Evolutionary conservation across 2,113 vertebrate species (phyloP).

Genomic region (Perca schrenkii): DNA sequence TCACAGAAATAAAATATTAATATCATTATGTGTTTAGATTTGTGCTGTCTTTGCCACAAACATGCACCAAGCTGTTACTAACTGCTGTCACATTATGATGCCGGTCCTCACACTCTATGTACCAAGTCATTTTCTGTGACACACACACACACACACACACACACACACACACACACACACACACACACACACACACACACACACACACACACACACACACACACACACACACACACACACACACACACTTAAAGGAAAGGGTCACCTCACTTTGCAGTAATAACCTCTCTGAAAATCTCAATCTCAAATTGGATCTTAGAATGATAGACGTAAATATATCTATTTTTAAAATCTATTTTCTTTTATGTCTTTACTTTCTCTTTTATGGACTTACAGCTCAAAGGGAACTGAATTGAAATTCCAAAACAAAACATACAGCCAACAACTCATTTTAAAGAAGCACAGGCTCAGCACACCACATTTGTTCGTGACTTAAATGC

Average conservation of each 20-base stretch:
- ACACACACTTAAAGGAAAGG: background rate
- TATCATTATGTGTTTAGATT: background rate
- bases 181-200: background rate
- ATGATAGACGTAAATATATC: constrained; percentile 11
- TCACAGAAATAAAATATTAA: background rate
- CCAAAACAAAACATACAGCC: constrained; percentile 1
- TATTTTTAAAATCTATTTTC: constrained; percentile 6
- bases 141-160: background rate
- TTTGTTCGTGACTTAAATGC: constrained; percentile 29
- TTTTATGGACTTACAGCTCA: constrained; percentile 1
- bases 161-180: background rate
- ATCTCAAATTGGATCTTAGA: constrained; percentile 17
- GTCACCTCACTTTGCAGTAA: background rate
- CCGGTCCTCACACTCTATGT: background rate
- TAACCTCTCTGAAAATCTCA: background rate
- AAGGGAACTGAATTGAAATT: constrained; percentile 21
- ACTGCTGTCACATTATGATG: background rate
- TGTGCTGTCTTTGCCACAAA: background rate
- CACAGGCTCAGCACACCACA: constrained; percentile 4
- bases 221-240: background rate
- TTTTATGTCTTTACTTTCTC: constrained; percentile 14
- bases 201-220: background rate
- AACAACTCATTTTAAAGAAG: constrained; percentile 3
- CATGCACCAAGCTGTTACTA: background rate
- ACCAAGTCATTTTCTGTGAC: background rate